Evolutionary conservation across 1,140 invertebrate species (phyloP), one percentile per base, ranked within the genome.

Genomic region (Akabosia matsudoensis): DNA sequence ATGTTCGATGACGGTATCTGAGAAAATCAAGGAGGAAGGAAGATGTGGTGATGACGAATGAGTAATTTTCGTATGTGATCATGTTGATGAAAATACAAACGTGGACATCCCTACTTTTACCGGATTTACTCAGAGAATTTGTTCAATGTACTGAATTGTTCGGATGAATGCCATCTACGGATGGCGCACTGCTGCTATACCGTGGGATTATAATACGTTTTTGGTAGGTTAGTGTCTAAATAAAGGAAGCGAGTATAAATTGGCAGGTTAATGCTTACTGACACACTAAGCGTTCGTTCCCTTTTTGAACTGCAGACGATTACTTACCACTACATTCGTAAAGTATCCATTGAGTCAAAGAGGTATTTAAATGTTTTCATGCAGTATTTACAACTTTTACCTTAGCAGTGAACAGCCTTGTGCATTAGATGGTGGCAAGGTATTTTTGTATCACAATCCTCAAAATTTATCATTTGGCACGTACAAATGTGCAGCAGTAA

Each of bases 171-270:
- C 37, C 37, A 10, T 45, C 37, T 45, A 7, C 7, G 37, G 37
- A 45, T 18, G n/a, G n/a, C n/a, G n/a, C 37, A 45, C 18, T 18
- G 7, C 37, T 10, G 18, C 37, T 45, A 7, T 45, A 45, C 37
- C 37, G 37, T n/a, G n/a, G 37, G 7, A 7, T 18, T 10, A 7
- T 18, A 45, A 10, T 4, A 56, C 14, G 54, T 56, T 56, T 56
- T 10, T 56, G 7, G 7, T 22, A 56, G 54, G 10, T 22, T 56
- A 10, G 7, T 67, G 61, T 30, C 61, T 67, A 67, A 67, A 67
- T 67, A 67, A 67, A 56, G 54, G 28, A 67, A 67, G 24, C 61
- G 31, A 7, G 61, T 7, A 67, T 67, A 67, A 67, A 31, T 30
- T 67, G 61, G 3, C 7, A 61, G 30, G 31, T 7, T 30, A 67